Evolutionary conservation across 2,113 vertebrate genomes (phyloP).

Genomic region (Chunga burmeisteri): DNA sequence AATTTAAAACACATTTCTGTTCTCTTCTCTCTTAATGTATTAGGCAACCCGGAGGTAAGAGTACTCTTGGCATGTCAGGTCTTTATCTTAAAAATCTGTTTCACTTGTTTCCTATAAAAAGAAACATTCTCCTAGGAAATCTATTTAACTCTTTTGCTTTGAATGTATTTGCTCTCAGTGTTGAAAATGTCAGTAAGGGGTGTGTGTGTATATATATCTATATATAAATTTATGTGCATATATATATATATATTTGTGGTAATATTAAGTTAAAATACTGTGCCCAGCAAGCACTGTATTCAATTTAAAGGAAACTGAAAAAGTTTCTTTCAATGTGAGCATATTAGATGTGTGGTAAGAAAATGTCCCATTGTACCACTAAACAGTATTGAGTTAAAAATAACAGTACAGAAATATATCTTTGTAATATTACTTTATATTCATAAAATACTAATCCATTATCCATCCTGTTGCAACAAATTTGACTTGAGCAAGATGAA

Average conservation of each 20-base stretch:
- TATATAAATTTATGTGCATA: neutral
- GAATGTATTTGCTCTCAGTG: neutral
- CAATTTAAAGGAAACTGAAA: neutral
- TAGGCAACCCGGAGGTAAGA: neutral
- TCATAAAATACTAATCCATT: neutral
- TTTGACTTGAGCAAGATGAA: neutral
- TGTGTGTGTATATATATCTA: rapidly evolving
- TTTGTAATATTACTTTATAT: neutral
- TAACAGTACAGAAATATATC: neutral
- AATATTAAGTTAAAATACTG: neutral
- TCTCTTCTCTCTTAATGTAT: neutral
- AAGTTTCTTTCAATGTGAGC: neutral
- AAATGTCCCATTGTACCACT: neutral
- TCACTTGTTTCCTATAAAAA: neutral
- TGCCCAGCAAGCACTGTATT: neutral
- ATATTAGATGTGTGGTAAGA: neutral
- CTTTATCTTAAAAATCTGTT: neutral
- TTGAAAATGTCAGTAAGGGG: neutral
- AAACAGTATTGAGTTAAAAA: neutral
- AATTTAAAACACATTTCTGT: neutral
- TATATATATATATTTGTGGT: neutral
- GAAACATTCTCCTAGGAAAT: neutral
- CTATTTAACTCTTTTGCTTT: neutral
- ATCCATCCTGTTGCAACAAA: neutral
- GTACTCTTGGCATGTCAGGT: neutral